Evolutionary conservation across 2,797 vertebrate species (phyloP), one percentile per base, ranked within the genome.

Genomic region (Crypturellus tataupa): DNA sequence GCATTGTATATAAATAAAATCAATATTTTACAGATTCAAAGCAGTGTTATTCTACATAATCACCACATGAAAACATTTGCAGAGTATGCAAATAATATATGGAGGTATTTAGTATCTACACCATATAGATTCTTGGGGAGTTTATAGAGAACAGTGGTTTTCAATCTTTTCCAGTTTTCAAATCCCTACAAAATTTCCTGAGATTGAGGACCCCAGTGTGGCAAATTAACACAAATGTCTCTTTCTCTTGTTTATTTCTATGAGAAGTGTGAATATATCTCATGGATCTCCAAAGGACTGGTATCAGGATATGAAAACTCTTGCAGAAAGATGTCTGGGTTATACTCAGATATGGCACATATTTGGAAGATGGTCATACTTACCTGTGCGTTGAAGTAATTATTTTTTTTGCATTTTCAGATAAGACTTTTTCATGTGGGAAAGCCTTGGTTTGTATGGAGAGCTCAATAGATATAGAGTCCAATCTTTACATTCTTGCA

Each of bases 1-100:
- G 64, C 75, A 73, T 31, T 90, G 78, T 90, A 27, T 92, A 87
- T 94, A 93, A 96, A 90, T 87, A 90, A 94, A 79, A 63, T 9
- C 55, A 44, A 35, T 71, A 40, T 85, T 90, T 94, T 83, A 93
- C 81, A 78, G 62, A 70, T 89, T 85, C 88, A 68, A 42, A 58
- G 53, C 86, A 87, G 71, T 91, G 67, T 70, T 93, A 87, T 77
- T 93, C 75, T 79, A 86, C 75, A 85, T 86, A 89, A 93, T 93
- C 80, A 82, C 92, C 87, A 75, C 80, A 75, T 64, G 81, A 33
- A 82, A 91, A 89, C 83, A 96, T 91, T 90, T 94, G 93, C 90
- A 80, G 85, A 73, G 68, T 75, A 71, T 92, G 88, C 80, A 86
- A 93, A 80, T 86, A 89, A 87, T 90, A 82, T 93, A 93, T 75